Evolutionary conservation across 37 sponge, comb jelly and placozoan genomes (phyloP), one percentile per base, ranked within the genome.

Genomic region (Crambe crambe): DNA sequence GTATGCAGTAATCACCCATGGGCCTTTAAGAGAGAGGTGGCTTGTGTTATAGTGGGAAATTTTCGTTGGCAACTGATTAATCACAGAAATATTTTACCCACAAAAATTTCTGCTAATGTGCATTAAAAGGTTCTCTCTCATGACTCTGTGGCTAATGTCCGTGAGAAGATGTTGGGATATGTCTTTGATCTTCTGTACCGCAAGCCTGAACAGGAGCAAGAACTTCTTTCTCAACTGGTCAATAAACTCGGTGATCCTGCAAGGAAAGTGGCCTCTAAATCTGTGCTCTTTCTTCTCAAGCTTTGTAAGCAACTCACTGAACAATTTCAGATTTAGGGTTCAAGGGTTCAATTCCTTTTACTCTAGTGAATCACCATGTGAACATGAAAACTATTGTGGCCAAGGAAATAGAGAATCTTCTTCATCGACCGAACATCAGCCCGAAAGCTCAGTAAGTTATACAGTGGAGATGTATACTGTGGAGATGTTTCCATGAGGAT

Each of bases 241-340:
- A 96, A 99, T 81, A 99, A 99, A 68, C 76, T 99, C 18, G 97
- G 97, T 31, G 99, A 99, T 71, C 99, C 99, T 0, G 85, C 84
- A 27, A 71, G 82, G 54, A 91, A 87, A 59, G 75, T 99, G 23
- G 95, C 97, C 62, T 99, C 99, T 36, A 94, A 87, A 42, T 44
- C 89, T 43, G 76, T 81, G 38, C 73, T 92, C 72, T 85, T 94
- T 77, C 76, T 99, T 20, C 83, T 87, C 40, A 91, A 91, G 42
- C 80, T 97, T 1, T 76, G 97, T 95, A 58, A 65, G 91, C 64
- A 66, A 38, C 27, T 73, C 61, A 12, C 29, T 64, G 31, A 59
- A 8, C 25, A 20, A 29, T 23, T 23, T 23, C 6, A 29, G 15
- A 21, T 21, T 21, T 9, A 29, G 41, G 51, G 25, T 10, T 32